Evolutionary conservation across 2,113 vertebrate species (phyloP).

Genomic region (Hemichromis elongatus): DNA sequence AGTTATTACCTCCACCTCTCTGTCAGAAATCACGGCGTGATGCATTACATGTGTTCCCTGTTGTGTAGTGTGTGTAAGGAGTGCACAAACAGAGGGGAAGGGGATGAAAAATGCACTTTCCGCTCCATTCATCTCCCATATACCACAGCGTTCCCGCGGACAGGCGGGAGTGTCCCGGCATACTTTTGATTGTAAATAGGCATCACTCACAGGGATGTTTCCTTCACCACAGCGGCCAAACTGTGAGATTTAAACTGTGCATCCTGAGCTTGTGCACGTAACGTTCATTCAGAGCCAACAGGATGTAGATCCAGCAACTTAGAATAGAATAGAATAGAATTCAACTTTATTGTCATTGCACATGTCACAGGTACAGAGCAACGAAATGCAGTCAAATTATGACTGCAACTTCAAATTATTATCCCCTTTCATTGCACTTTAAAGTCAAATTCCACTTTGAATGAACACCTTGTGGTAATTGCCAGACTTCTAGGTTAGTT

Average conservation of each 20-base stretch:
- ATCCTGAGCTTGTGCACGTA: not conserved
- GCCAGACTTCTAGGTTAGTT: not conserved
- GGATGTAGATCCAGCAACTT: not conserved
- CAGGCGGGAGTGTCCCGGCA: conserved; percentile 21
- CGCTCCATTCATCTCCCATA: conserved; percentile 54
- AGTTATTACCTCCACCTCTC: conserved; percentile 79
- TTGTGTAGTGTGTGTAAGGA: conserved; percentile 55
- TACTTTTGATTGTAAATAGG: conserved; percentile 51
- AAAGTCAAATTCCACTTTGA: not conserved
- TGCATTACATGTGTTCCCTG: conserved; percentile 73
- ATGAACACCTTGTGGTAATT: not conserved
- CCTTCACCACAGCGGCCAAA: not conserved
- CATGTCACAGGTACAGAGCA: no score
- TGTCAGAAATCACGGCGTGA: conserved; percentile 83
- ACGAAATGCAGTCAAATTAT: no score
- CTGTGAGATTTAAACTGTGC: not conserved
- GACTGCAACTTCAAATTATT: not conserved
- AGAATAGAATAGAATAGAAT: no score
- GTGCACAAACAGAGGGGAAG: conserved; percentile 57
- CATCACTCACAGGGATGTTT: conserved; percentile 41
- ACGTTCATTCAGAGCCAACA: not conserved
- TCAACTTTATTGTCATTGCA: no score
- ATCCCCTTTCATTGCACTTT: not conserved
- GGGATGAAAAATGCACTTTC: conserved; percentile 68
- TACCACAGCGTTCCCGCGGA: conserved; percentile 13